A percentile compares a stretch with the other conserved stretches of the same genome.
Conservation (phyloP, 2,797 vertebrate genomes). For the Glossophaga mutica region DNA sequence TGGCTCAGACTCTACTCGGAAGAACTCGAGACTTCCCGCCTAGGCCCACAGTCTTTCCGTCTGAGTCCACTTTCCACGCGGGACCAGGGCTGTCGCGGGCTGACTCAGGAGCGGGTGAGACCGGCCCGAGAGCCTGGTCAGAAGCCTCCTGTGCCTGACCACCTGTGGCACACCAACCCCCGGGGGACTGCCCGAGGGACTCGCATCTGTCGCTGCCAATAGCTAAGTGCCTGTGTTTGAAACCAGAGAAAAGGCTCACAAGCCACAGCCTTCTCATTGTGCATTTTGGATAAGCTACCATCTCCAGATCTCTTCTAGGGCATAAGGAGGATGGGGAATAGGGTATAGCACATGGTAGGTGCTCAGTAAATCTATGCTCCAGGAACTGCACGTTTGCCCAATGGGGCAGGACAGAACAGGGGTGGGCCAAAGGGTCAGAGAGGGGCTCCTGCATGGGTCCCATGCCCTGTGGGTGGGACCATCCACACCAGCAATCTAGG, state of each 20-base stretch:
- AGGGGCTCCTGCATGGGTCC: neutral
- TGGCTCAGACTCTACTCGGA: neutral
- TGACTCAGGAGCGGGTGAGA: neutral
- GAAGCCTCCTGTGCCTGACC: neutral
- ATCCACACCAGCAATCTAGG: neutral
- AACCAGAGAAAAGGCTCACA: neutral
- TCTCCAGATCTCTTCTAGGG: neutral
- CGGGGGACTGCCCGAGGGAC: neutral
- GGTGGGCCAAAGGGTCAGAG: neutral
- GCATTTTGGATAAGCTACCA: neutral
- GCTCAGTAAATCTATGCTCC: neutral
- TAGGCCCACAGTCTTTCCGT: neutral
- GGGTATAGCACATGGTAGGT: neutral
- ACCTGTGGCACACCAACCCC: neutral
- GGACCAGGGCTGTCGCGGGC: neutral
- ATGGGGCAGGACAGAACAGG: accelerated
- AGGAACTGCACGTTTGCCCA: neutral
- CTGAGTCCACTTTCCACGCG: neutral
- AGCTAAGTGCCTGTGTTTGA: neutral
- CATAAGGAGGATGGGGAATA: neutral
- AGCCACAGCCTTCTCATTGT: neutral
- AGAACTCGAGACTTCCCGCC: neutral
- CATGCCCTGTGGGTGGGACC: neutral
- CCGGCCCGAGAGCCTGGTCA: neutral
- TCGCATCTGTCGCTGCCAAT: neutral